phyloP scores from a whole-genome alignment of 2,888 invertebrate genomes.

The Spodoptera picta region DNA sequence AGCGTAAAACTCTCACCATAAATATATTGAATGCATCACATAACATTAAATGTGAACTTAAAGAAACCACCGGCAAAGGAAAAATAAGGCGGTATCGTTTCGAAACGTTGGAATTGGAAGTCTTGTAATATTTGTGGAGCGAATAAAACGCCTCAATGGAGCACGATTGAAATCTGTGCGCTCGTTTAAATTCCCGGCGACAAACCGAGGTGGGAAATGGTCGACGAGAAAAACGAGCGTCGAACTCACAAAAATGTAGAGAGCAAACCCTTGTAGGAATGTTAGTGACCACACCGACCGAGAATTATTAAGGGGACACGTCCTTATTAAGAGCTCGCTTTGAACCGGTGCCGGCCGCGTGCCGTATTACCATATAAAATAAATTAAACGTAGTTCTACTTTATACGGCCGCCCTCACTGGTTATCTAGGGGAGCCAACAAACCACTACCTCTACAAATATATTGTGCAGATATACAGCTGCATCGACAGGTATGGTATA shows the following conservation, averaged over 20 bases:
- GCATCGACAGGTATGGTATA: slow-evolving; percentile 60
- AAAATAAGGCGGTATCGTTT: slow-evolving; percentile 59
- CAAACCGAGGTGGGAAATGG: slow-evolving; percentile 81
- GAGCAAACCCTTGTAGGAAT: slow-evolving; percentile 85
- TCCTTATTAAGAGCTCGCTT: slow-evolving; percentile 80
- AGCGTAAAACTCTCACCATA: no score
- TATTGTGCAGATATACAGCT: slow-evolving; percentile 38
- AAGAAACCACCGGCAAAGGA: slow-evolving; percentile 50
- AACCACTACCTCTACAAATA: slow-evolving; percentile 59
- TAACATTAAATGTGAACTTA: slow-evolving; percentile 55
- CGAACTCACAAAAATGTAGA: slow-evolving; percentile 78
- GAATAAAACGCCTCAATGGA: slow-evolving; percentile 64
- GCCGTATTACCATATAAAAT: slow-evolving; percentile 77
- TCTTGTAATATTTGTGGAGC: slow-evolving; percentile 69
- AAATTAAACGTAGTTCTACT: slow-evolving; percentile 66
- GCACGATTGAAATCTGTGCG: slow-evolving; percentile 73
- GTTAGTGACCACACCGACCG: slow-evolving; percentile 74
- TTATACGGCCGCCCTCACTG: slow-evolving; percentile 49
- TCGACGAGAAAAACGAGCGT: slow-evolving; percentile 75
- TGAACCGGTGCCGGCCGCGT: slow-evolving; percentile 70
- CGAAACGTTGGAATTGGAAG: slow-evolving; percentile 60
- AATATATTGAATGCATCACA: slow-evolving; percentile 56
- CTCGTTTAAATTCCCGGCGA: slow-evolving; percentile 82
- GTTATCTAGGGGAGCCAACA: slow-evolving; percentile 53
- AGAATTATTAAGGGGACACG: slow-evolving; percentile 73